These are phyloP conservation scores for Napeogenes inachia DNA, from an alignment of 2,888 invertebrate species.

Conservation along the genomic window DNA sequence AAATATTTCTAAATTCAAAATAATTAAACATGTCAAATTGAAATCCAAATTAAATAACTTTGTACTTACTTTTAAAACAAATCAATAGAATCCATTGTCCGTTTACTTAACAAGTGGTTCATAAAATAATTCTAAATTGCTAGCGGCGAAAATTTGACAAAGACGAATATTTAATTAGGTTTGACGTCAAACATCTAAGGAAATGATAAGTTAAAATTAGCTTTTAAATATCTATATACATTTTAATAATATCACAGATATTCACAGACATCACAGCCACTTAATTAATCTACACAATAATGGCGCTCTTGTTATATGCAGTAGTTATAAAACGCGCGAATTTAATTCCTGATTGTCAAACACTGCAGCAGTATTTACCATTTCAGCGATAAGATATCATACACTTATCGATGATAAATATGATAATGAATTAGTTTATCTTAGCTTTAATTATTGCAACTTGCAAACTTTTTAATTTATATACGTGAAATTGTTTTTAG, in stretches of 20 bases:
- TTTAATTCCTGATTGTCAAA: slow-evolving; percentile 35
- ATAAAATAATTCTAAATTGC: too few relatives aligned
- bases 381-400: slow-evolving; percentile 55
- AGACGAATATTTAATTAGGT: too few relatives aligned
- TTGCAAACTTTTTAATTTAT: not conserved
- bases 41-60: too few relatives aligned
- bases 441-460: slow-evolving; percentile 29
- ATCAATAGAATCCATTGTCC: not conserved
- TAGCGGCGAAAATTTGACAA: not conserved
- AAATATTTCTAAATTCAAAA: too few relatives aligned
- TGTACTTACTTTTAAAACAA: not conserved
- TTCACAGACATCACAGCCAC: not conserved
- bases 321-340: slow-evolving; percentile 45
- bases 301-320: slow-evolving; percentile 39
- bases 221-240: too few relatives aligned
- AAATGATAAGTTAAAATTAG: too few relatives aligned
- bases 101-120: not conserved
- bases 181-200: too few relatives aligned
- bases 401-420: slow-evolving; percentile 37
- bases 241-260: too few relatives aligned
- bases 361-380: slow-evolving; percentile 61
- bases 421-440: slow-evolving; percentile 46
- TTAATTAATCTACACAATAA: slow-evolving; percentile 8
- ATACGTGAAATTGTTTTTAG: too few relatives aligned
- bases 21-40: too few relatives aligned